These are phyloP conservation scores for Cyclophora punctaria DNA, from an alignment of 2,888 invertebrate species.

Conservation along the genomic window DNA sequence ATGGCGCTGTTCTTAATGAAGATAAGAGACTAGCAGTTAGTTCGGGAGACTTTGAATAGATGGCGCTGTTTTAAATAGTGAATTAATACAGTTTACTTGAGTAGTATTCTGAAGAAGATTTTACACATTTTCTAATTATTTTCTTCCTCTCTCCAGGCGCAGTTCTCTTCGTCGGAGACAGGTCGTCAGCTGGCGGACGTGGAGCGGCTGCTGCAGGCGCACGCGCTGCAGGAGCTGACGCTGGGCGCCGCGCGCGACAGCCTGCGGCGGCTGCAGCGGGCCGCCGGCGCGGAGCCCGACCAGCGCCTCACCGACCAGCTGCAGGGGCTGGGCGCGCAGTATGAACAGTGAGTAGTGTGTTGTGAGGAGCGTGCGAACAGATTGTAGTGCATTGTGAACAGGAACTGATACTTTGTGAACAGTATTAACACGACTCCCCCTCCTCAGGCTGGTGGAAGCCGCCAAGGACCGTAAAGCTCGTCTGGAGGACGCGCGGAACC, in stretches of 20 bases:
- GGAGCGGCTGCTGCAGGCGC: constrained; percentile 95
- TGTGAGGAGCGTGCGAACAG: too few species aligned
- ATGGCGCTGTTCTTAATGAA: too few species aligned
- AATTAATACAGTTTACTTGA: too few species aligned
- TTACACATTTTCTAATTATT: too few species aligned
- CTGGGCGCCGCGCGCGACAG: constrained; percentile 92
- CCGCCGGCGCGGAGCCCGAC: constrained; percentile 33
- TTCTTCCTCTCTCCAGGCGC: constrained; percentile 51
- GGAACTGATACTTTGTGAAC: too few species aligned
- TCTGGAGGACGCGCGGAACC: constrained; percentile 93
- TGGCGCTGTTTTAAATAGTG: too few species aligned
- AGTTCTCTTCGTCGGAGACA: constrained; percentile 88
- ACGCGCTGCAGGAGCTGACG: constrained; percentile 93
- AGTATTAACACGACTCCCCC: too few species aligned
- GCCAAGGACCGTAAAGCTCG: constrained; percentile 86
- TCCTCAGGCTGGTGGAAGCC: constrained; percentile 76
- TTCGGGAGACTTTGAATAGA: too few species aligned
- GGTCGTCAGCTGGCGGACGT: constrained; percentile 96
- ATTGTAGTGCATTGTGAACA: too few species aligned
- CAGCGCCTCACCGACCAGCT: constrained; percentile 77
- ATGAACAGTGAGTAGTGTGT: constrained; percentile 48
- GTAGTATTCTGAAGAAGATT: too few species aligned
- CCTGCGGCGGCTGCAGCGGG: constrained; percentile 82
- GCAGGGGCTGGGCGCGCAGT: constrained; percentile 82
- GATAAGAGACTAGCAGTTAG: too few species aligned